Conservation (phyloP, 2,797 vertebrate genomes). For the Acanthurus tractus region DNA sequence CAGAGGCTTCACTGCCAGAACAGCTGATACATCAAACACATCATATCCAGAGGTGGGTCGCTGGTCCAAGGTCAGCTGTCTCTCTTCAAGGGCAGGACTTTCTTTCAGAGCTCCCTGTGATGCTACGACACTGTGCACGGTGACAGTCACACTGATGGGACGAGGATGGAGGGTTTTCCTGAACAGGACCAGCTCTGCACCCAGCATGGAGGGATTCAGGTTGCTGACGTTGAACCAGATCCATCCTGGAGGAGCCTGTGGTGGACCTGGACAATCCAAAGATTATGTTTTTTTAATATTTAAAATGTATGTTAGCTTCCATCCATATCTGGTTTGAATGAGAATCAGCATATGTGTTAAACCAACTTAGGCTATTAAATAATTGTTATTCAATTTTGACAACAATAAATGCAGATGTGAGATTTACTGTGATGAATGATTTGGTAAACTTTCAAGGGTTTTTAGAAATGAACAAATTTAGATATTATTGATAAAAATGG, state of each 20-base stretch:
- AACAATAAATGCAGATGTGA: no score
- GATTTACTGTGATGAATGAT: no score
- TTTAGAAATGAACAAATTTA: no score
- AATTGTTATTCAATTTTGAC: no score
- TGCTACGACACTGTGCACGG: slow-evolving; percentile 69
- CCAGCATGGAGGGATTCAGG: slow-evolving; percentile 72
- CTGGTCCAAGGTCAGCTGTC: slow-evolving; percentile 74
- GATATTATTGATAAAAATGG: no score
- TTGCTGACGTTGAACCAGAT: slow-evolving; percentile 82
- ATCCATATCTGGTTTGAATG: neutral
- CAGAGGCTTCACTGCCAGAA: slow-evolving; percentile 54
- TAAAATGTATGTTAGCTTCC: neutral
- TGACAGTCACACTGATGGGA: slow-evolving; percentile 77
- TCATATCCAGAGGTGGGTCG: slow-evolving; percentile 80
- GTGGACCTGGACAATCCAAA: slow-evolving; percentile 55
- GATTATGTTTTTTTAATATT: neutral
- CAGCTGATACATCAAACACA: slow-evolving; percentile 78
- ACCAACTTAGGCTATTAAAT: no score
- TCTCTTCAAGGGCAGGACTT: slow-evolving; percentile 71
- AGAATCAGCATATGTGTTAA: neutral
- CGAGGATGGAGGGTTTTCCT: slow-evolving; percentile 78
- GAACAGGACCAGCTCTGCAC: slow-evolving; percentile 81
- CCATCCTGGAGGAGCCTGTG: slow-evolving; percentile 71
- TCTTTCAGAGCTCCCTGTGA: slow-evolving; percentile 52
- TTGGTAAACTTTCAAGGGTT: no score